Evolutionary conservation across 2,888 invertebrate genomes (phyloP).

Genomic region (Fabriciana adippe): DNA sequence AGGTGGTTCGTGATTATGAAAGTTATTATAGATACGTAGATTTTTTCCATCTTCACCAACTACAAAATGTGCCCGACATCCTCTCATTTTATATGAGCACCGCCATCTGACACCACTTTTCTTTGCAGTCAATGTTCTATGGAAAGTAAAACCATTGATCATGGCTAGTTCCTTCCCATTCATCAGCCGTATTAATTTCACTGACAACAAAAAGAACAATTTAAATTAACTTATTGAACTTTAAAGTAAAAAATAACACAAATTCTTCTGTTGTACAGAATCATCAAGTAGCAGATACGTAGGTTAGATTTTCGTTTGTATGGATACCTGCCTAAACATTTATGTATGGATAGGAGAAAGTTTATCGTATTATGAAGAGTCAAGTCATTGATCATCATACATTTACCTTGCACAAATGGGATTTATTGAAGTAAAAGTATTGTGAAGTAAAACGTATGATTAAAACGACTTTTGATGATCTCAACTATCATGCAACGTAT

Average conservation of each 20-base stretch:
- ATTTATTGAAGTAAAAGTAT: too few species aligned
- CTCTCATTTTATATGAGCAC: constrained; percentile 38
- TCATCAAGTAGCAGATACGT: too few species aligned
- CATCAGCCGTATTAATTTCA: constrained; percentile 33
- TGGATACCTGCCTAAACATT: too few species aligned
- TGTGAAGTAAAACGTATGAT: too few species aligned
- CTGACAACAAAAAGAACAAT: constrained; percentile 22
- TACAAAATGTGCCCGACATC: constrained; percentile 33
- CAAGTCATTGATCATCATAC: too few species aligned
- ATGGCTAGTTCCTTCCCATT: constrained; percentile 37
- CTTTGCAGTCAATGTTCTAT: constrained; percentile 30
- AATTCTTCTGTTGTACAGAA: background rate
- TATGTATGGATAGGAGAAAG: too few species aligned
- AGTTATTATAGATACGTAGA: background rate
- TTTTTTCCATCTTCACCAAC: constrained; percentile 26
- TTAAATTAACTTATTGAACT: background rate
- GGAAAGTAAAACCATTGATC: constrained; percentile 38
- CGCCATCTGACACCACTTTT: constrained; percentile 33
- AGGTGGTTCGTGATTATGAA: constrained; percentile 35
- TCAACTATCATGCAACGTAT: too few species aligned
- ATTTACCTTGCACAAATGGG: too few species aligned
- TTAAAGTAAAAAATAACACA: too few species aligned
- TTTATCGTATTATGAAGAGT: too few species aligned
- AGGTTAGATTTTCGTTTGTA: too few species aligned
- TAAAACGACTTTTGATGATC: too few species aligned